Percentiles rank a stretch among this genome's conserved stretches.
Conservation (phyloP, 2,113 vertebrate species). For the Blennius ocellaris region DNA sequence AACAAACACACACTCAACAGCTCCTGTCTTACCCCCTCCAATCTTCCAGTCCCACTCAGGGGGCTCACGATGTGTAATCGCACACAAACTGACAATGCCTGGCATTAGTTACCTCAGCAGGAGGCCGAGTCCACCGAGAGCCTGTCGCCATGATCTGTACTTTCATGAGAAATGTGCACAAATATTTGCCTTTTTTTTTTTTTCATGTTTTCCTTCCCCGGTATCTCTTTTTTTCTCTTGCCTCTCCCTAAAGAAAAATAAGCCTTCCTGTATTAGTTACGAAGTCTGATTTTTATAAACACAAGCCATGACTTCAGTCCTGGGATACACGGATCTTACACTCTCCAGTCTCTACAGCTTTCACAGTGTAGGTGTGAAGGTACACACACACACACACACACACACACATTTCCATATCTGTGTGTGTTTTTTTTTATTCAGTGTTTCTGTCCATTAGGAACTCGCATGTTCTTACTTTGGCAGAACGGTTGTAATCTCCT, state of each 20-base stretch:
- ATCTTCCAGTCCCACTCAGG: conserved; percentile 32
- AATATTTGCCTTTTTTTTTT: conserved; percentile 26
- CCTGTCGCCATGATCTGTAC: conserved; percentile 61
- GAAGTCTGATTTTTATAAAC: conserved; percentile 26
- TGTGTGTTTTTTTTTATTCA: conserved; percentile 40
- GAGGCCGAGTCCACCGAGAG: conserved; percentile 46
- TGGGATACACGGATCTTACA: not conserved
- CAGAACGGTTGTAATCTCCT: conserved; percentile 79
- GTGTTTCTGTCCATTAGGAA: conserved; percentile 72
- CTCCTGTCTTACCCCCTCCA: conserved; percentile 35
- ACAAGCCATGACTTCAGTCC: conserved; percentile 28
- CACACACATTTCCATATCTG: too few relatives aligned
- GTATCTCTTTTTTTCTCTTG: conserved; percentile 18
- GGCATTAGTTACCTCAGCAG: conserved; percentile 65
- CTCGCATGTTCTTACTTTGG: conserved; percentile 73
- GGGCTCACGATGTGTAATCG: conserved; percentile 68
- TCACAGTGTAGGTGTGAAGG: conserved; percentile 13
- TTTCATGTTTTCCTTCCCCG: conserved; percentile 9
- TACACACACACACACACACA: not conserved
- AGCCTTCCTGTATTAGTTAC: conserved; percentile 44
- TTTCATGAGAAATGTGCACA: conserved; percentile 49
- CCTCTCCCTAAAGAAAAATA: conserved; percentile 44
- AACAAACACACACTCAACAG: conserved; percentile 22
- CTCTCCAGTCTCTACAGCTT: conserved; percentile 8
- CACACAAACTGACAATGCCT: conserved; percentile 73